Evolutionary conservation across 2,888 invertebrate genomes (phyloP), one percentile per base, ranked within the genome.

Genomic region (Sinohyriopsis cumingii): DNA sequence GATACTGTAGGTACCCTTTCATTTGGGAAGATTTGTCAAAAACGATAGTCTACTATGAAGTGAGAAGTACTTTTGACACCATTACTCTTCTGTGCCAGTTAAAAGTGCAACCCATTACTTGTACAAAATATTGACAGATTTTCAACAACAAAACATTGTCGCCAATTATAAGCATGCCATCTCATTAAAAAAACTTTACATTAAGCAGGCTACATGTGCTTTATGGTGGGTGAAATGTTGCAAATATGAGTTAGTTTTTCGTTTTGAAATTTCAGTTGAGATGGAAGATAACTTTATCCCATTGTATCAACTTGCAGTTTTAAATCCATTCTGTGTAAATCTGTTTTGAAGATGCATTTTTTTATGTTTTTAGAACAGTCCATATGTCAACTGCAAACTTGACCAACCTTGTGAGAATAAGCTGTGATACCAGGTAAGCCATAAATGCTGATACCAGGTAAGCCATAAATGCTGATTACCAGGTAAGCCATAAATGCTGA

Each of bases 301-400:
- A 25, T 24, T 57, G 57, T 24, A 57, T 20, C 24, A 57, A 61
- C 20, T 4, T 24, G 28, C 25, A 24, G 20, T 20, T 20, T 25
- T 61, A 25, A 22, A 24, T 22, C 20, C 45, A 19, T 45, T 45
- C 55, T 20, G 20, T 55, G 22, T 28, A 28, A 15, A 22, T 64
- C 55, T 33, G 19, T 45, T 18, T 22, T n/a, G 9, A 18, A 28
- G 15, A 54, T 22, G 22, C 22, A 9, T 60, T 33, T 33, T 24
- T 24, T 63, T 67, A 18, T 19, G 55, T 67, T 78, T 82, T 33
- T 69, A 86, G 85, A 65, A 84, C 85, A 19, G 84, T 86, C 12
- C 87, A 87, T 66, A 87, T 87, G 87, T 87, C 87, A 0, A 86
- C 86, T 18, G 79, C 82, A 33, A 87, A 87, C 74, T 64, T 80